Conservation (phyloP, 2,113 vertebrate species). For the Carassius gibelio region DNA sequence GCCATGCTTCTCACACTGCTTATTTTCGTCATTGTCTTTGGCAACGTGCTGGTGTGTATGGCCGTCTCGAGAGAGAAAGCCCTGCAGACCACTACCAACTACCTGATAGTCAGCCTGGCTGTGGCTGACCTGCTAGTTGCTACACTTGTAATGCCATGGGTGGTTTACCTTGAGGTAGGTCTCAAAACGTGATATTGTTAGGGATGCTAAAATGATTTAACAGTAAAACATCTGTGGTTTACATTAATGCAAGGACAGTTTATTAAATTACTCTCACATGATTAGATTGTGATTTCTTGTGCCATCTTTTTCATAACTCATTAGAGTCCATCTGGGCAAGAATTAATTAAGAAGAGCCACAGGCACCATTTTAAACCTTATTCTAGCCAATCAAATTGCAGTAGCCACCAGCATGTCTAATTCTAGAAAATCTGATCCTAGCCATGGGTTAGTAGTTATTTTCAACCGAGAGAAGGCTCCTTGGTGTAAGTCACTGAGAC, state of each 20-base stretch:
- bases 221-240: background rate
- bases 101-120: constrained; percentile 75
- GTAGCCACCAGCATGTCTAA: background rate
- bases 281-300: background rate
- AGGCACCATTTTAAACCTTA: constrained; percentile 10
- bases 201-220: background rate
- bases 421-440: constrained; percentile 16
- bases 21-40: constrained; percentile 94
- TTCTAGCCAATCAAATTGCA: constrained; percentile 19
- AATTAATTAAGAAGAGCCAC: constrained; percentile 9
- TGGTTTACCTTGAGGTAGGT: constrained; percentile 70
- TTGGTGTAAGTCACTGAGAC: constrained; percentile 55
- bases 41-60: constrained; percentile 97
- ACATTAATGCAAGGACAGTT: background rate
- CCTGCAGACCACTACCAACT: constrained; percentile 97
- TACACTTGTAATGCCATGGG: constrained; percentile 97
- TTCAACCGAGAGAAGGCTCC: constrained; percentile 51
- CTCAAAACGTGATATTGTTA: background rate
- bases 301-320: background rate
- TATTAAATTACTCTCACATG: background rate
- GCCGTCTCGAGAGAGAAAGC: constrained; percentile 94
- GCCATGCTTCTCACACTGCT: constrained; percentile 94
- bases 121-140: constrained; percentile 90
- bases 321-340: background rate
- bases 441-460: constrained; percentile 30